Evolutionary conservation across 2,888 invertebrate genomes (phyloP).

Genomic region (Phoronis australis): DNA sequence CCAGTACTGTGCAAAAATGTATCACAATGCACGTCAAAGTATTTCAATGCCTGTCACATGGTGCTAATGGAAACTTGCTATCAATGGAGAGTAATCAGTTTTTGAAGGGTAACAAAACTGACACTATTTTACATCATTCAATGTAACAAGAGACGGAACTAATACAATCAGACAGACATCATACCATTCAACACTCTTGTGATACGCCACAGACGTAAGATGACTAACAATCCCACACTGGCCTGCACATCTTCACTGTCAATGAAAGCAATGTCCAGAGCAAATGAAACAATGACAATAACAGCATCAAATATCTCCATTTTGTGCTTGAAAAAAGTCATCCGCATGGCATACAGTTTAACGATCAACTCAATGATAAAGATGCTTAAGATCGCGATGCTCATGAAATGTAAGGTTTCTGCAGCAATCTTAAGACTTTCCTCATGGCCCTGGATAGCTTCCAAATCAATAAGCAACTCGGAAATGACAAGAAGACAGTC

Average conservation of each 20-base stretch:
- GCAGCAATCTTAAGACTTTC: constrained; percentile 22
- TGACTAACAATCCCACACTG: constrained; percentile 50
- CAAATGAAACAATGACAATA: constrained; percentile 50
- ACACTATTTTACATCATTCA: too few relatives aligned
- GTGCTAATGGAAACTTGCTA: too few relatives aligned
- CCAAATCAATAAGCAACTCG: constrained; percentile 51
- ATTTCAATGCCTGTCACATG: too few relatives aligned
- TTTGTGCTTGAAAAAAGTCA: constrained; percentile 50
- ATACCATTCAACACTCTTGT: constrained; percentile 54
- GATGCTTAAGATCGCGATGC: constrained; percentile 44
- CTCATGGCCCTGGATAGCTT: constrained; percentile 33
- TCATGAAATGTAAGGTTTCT: constrained; percentile 47
- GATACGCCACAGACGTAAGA: constrained; percentile 53
- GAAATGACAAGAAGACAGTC: constrained; percentile 51
- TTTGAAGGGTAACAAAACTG: too few relatives aligned
- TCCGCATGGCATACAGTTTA: constrained; percentile 46
- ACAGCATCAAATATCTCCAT: constrained; percentile 54
- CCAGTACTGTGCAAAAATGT: too few relatives aligned
- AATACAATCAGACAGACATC: too few relatives aligned
- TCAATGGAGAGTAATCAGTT: too few relatives aligned
- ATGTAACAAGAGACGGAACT: too few relatives aligned
- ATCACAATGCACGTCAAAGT: too few relatives aligned
- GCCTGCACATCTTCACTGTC: constrained; percentile 37
- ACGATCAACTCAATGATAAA: constrained; percentile 49
- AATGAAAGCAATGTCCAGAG: constrained; percentile 49